These are phyloP conservation scores for Morone chrysops DNA, from an alignment of 2,113 vertebrate genomes.

Conservation along the genomic window DNA sequence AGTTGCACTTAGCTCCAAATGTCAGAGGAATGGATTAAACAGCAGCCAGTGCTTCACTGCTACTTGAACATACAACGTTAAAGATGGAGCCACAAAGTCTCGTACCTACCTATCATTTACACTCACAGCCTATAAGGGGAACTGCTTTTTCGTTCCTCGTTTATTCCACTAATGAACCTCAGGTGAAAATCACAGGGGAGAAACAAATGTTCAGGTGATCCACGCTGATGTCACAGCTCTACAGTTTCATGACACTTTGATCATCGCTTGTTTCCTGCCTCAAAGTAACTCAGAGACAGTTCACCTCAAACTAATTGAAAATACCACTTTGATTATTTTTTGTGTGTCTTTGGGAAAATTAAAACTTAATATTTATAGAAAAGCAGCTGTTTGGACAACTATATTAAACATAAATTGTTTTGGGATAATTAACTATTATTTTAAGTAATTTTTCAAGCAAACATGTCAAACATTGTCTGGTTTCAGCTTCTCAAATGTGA, in stretches of 20 bases:
- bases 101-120: constrained; percentile 15
- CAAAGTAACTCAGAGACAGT: neutral
- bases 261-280: neutral
- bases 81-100: constrained; percentile 27
- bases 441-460: neutral
- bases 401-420: neutral
- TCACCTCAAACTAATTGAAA: neutral
- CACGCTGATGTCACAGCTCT: constrained; percentile 1
- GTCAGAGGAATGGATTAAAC: constrained; percentile 67
- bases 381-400: neutral
- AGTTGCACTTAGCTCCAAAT: constrained; percentile 56
- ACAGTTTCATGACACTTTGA: neutral
- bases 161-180: constrained; percentile 20
- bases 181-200: constrained; percentile 15
- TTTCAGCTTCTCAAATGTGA: neutral
- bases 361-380: neutral
- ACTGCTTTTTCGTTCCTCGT: neutral
- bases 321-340: neutral
- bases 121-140: constrained; percentile 16
- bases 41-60: constrained; percentile 33
- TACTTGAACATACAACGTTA: constrained; percentile 30
- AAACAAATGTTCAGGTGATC: constrained; percentile 28
- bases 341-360: neutral
- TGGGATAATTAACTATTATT: neutral
- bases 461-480: neutral